Base-by-base conservation (phyloP, 2,888 invertebrate species). In the Achlya flavicornis region DNA sequence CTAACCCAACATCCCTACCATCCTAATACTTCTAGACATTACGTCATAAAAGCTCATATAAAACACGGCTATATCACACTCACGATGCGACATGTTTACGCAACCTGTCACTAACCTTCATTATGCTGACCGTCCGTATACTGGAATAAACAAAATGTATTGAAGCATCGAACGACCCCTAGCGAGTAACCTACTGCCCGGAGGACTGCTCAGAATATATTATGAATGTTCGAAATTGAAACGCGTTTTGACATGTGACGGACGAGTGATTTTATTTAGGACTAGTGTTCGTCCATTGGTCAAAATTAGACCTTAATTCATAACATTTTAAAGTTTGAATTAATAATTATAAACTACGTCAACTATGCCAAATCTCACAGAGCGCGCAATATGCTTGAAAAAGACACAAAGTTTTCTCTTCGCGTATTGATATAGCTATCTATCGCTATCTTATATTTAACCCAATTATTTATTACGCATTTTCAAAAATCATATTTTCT, bases 111-210 rank as follows among this genome's bases (percentile, higher is more conserved):
- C 48, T 48, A 19, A 53, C 19, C 19, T 19, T 19, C 10, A 19
- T 53, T 53, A 53, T 4, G 19, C 48, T 7, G 19, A 53, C 16
- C 19, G 19, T 53, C 53, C n/a, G 19, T 26, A n/a, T 10, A 19
- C 53, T 10, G n/a, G 10, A 53, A 53, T 53, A 53, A 53, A 53
- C 53, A 53, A 53, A 53, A 19, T 53, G 53, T 53, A 53, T 19
- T 53, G 53, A 19, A 7, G 53, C n/a, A 53, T 8, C 19, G 10
- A 53, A 53, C n/a, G 53, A 19, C 16, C 53, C 19, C 53, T 19
- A 14, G 48, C 2, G 16, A 48, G 16, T 6, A 14, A 14, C 48
- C 16, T 10, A n/a, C 53, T 53, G 10, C 10, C 48, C 14, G 6
- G 48, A 14, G 1, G n/a, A 53, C 53, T 53, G 16, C 10, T 53